Evolutionary conservation across 2,888 invertebrate species (phyloP), one percentile per base, ranked within the genome.

Genomic region (Pseudoips prasinana): DNA sequence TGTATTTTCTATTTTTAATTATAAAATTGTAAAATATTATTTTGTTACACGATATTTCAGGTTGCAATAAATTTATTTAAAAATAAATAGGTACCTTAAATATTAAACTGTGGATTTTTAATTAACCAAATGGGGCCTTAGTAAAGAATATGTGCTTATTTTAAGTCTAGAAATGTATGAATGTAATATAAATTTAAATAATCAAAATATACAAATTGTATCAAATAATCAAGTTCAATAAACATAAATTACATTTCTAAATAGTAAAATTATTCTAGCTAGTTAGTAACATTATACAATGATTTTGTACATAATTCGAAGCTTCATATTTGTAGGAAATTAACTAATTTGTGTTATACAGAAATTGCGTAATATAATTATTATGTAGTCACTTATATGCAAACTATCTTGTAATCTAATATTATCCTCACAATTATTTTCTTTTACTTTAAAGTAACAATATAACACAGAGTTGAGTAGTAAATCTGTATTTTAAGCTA

Each of bases 261-360:
- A 48, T 48, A 52, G 47, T 64, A 58, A 79, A 78, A 82, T 84
- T 84, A 84, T 69, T 68, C 80, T 84, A 85, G 58, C 82, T 85
- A 84, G 67, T 61, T 57, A 67, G 63, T 73, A 73, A 75, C 65
- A 68, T 59, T 64, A 70, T 63, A 74, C 56, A 67, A 70, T 73
- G 72, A 71, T 70, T 86, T 85, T 87, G 86, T 86, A 86, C 83
- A 83, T 70, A 70, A 46, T 69, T 71, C 60, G 79, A 82, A 80
- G 78, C 78, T 80, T 80, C 77, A 61, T 66, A 65, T 67, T 68
- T 47, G 45, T 56, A 46, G 38, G 50, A 55, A 57, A 60, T 59
- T 44, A 59, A 56, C 46, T 58, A 58, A 57, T 57, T 60, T 59
- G 49, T 59, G 49, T 51, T 34, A 20, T 42, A 25, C 36, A 34